Evolutionary conservation across 2,113 vertebrate genomes (phyloP), one percentile per base, ranked within the genome.

Genomic region (Hippopotamus amphibius): DNA sequence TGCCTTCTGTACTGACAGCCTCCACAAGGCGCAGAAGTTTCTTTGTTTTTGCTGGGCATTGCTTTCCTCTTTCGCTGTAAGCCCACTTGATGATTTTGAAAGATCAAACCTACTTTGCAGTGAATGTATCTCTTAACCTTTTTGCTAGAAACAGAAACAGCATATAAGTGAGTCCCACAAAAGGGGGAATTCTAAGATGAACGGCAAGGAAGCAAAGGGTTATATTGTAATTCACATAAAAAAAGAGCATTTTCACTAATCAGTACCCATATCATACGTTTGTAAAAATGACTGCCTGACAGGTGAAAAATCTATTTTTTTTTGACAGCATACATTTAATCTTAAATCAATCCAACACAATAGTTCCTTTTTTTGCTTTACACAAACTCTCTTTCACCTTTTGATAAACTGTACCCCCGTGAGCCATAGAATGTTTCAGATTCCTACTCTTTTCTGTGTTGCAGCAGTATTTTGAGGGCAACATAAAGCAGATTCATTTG

Each of bases 271-370:
- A 86, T 98, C 22, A 17, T 95, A 92, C 96, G 68, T 98, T 98
- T 98, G 92, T 98, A 98, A 98, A 98, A 98, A 97, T 88, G 96
- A 97, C 97, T 98, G 90, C 95, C 96, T 98, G 98, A 98, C 59
- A 55, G 80, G 97, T 97, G 93, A 97, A 97, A 98, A 98, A 97
- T 97, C 97, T 86, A 88, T 98, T 98, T 98, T 97, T 97, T 97
- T 98, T 94, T 93, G 96, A 97, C 96, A 97, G 96, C 74, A 15
- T 94, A 68, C 97, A 71, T 96, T 98, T 97, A 97, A 97, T 97
- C 97, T 98, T 99, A 98, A 98, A 99, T 99, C 98, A 99, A 96
- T 98, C 97, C 89, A 98, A 82, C 3, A 26, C 97, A 97, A 95
- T 91, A 97, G 94, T 95, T 95, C 74, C 94, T 97, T 98, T 97